Base-by-base conservation (phyloP, 2,113 vertebrate species). In the Galeopterus variegatus region DNA sequence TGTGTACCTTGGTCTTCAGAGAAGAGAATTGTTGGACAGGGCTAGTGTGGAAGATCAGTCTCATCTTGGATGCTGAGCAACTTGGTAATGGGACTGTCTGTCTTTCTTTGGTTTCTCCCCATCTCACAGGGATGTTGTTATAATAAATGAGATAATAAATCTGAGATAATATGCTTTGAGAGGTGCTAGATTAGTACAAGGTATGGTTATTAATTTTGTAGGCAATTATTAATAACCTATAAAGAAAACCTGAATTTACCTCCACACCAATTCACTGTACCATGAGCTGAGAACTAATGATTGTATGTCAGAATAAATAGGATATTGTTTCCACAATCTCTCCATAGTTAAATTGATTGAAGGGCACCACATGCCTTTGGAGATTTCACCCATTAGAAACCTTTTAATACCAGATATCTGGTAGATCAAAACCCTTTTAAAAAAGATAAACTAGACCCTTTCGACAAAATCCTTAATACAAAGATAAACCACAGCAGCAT, bases 21-120 rank as follows among this genome's bases (percentile, higher is more conserved):
- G 17, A 62, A 31, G 36, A 7, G 18, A 33, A 52, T 3, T 3
- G 0, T 8, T 24, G 15, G 8, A 14, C 6, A 58, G 48, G 36
- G n/a, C 17, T 24, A 54, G 18, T 0, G 2, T 28, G n/a, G 14
- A 70, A 26, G 5, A 9, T 31, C 8, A 14, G 69, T 31, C 76
- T 56, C 50, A 1, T 48, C 11, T 81, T 41, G 41, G 31, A 41
- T 23, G 28, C 10, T 65, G 24, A 11, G 5, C 67, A 4, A 0
- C 19, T 11, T 11, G 36, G 19, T 36, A 52, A 88, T 8, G 2
- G 6, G 54, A 28, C 5, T 18, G 13, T 31, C 48, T 8, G 4
- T 75, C 7, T 45, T 13, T 73, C 26, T 18, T 19, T 48, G 41
- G 41, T 41, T 41, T 70, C 36, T 67, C 33, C 36, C 28, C 9